Percentiles rank a stretch among this genome's conserved stretches.
These are phyloP conservation scores for Oxyruncus cristatus DNA, from an alignment of 2,113 vertebrate species.

Conservation along the genomic window DNA sequence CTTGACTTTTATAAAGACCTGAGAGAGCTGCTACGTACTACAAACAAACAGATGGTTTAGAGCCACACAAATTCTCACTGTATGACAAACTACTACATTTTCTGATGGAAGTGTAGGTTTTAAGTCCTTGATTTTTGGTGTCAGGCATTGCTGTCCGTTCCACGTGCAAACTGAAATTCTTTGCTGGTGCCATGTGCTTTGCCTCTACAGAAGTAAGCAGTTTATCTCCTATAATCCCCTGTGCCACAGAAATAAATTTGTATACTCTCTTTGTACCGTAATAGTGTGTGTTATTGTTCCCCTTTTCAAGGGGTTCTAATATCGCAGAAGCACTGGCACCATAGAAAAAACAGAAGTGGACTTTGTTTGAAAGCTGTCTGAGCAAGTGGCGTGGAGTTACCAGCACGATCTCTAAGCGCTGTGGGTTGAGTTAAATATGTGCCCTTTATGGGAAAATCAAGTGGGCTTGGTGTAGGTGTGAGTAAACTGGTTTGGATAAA, in stretches of 20 bases:
- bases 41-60: not conserved
- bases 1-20: not conserved
- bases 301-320: not conserved
- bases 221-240: constrained; percentile 48
- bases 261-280: constrained; percentile 27
- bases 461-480: not conserved
- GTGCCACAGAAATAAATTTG: not conserved
- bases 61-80: not conserved
- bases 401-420: not conserved
- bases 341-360: not conserved
- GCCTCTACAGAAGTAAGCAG: constrained; percentile 39
- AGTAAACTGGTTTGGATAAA: not conserved
- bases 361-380: constrained; percentile 9
- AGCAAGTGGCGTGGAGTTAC: not conserved
- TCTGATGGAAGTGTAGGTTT: constrained; percentile 1
- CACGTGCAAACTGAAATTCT: not conserved
- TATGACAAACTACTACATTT: not conserved
- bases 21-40: not conserved
- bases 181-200: not conserved
- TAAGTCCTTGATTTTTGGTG: not conserved
- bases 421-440: constrained; percentile 35
- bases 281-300: not conserved
- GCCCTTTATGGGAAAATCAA: not conserved
- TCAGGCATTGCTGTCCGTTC: not conserved
- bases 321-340: not conserved